Percentiles rank a stretch among this genome's conserved stretches.
Conservation (phyloP, 2,113 vertebrate genomes). For the Turdus rufiventris region DNA sequence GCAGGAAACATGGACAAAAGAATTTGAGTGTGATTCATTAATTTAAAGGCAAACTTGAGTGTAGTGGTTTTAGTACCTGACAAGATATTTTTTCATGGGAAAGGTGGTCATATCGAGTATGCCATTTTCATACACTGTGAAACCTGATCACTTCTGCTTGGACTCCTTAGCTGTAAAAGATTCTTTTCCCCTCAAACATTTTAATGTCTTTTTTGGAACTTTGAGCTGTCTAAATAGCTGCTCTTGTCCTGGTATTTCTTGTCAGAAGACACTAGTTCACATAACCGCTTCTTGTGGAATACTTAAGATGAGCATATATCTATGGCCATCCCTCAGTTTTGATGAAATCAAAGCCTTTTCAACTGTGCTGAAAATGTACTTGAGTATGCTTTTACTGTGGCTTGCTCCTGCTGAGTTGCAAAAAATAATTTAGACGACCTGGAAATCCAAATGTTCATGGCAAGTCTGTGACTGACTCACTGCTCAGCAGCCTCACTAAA, state of each 20-base stretch:
- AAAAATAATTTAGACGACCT: not conserved
- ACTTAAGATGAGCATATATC: not conserved
- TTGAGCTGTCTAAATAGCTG: not conserved
- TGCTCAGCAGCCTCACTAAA: not conserved
- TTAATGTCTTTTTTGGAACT: not conserved
- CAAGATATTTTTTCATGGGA: not conserved
- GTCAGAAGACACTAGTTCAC: not conserved
- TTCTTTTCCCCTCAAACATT: not conserved
- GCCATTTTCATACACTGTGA: not conserved
- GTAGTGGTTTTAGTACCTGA: not conserved
- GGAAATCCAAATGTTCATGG: not conserved
- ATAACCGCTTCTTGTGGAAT: not conserved
- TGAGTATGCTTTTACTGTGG: not conserved
- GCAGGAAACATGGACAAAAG: fast-evolving
- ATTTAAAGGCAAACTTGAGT: not conserved
- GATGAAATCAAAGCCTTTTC: not conserved
- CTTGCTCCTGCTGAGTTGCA: not conserved
- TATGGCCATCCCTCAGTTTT: not conserved
- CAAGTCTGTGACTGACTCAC: not conserved
- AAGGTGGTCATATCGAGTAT: not conserved
- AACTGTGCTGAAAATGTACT: not conserved
- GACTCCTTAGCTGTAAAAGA: not conserved
- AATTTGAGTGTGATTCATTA: not conserved
- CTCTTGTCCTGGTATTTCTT: not conserved
- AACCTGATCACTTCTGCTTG: not conserved